Evolutionary conservation across 1,140 invertebrate species (phyloP).

Genomic region (Pemphigus obesinymphae): DNA sequence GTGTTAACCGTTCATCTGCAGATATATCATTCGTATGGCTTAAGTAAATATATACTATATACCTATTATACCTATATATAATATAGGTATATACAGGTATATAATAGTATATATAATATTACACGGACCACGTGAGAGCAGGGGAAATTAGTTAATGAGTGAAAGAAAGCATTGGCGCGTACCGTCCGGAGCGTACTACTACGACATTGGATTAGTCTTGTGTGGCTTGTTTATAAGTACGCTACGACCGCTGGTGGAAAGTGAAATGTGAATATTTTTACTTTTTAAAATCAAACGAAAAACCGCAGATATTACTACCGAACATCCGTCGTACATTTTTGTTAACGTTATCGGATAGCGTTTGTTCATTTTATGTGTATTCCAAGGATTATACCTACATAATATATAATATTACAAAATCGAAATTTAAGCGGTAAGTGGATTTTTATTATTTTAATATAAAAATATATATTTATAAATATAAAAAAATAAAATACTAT

Average conservation of each 20-base stretch:
- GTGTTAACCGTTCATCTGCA: background rate
- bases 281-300: background rate
- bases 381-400: background rate
- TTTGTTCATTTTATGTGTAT: background rate
- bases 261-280: slow-evolving; percentile 38
- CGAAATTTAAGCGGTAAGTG: too few species aligned
- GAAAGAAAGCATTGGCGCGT: slow-evolving; percentile 36
- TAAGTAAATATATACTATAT: background rate
- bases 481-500: too few species aligned
- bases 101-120: too few species aligned
- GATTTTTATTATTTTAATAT: too few species aligned
- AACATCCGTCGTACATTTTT: background rate
- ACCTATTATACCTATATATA: background rate
- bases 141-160: slow-evolving; percentile 36
- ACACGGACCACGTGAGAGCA: background rate
- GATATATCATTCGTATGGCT: too few species aligned
- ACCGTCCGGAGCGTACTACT: background rate
- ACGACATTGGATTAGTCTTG: slow-evolving; percentile 20
- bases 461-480: too few species aligned
- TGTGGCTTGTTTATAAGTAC: slow-evolving; percentile 21
- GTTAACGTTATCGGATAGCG: background rate
- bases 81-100: background rate
- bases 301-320: background rate
- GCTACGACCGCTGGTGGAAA: slow-evolving; percentile 10
- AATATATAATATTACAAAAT: too few species aligned